phyloP scores from a whole-genome alignment of 1,140 invertebrate species.

The Caerostris darwini region DNA sequence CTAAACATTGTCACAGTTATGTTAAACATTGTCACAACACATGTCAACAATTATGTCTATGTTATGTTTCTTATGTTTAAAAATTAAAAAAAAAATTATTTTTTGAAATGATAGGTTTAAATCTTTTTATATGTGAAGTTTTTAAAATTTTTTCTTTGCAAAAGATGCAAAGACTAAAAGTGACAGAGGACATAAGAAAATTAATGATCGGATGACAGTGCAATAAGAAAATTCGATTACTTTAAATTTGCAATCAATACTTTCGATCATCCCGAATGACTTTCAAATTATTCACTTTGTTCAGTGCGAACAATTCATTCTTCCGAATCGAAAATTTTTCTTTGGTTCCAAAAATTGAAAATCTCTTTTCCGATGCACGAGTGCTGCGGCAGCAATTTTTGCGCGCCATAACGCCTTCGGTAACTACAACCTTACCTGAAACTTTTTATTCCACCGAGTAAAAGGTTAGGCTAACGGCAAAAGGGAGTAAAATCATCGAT shows the following conservation, averaged over 20 bases:
- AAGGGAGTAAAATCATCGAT: constrained; percentile 68
- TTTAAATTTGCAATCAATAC: neutral
- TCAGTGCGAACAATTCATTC: neutral
- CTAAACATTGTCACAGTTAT: no score
- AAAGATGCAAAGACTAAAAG: no score
- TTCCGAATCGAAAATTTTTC: constrained; percentile 15
- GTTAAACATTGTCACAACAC: no score
- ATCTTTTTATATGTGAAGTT: no score
- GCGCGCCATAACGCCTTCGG: constrained; percentile 10
- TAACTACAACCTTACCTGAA: neutral
- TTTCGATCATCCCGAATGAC: neutral
- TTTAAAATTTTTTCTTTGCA: no score
- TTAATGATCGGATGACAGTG: no score
- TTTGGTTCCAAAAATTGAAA: constrained; percentile 29
- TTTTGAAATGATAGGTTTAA: no score
- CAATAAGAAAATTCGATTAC: neutral
- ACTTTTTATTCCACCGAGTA: constrained; percentile 59
- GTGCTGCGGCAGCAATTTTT: constrained; percentile 48
- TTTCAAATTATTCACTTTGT: neutral
- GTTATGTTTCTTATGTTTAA: no score
- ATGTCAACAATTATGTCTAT: no score
- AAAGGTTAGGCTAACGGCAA: constrained; percentile 33
- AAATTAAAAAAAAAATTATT: no score
- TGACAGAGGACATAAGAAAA: no score
- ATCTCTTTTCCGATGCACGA: constrained; percentile 51